phyloP scores from a whole-genome alignment of 2,113 vertebrate species.

The Tringa solitaria region DNA sequence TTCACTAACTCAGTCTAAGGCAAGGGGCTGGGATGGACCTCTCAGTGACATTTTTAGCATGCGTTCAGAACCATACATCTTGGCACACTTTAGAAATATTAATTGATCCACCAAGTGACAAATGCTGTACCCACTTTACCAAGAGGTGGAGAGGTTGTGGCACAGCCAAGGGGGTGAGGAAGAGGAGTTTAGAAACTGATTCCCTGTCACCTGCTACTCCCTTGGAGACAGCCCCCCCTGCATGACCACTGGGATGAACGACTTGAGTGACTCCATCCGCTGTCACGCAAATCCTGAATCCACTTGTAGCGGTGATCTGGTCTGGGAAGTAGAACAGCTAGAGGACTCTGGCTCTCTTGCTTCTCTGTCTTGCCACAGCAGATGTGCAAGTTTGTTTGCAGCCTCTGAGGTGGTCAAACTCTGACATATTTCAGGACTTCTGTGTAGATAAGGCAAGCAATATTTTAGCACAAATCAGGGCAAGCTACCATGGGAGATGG shows the following conservation, averaged over 20 bases:
- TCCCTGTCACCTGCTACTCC: not conserved
- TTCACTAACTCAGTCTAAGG: not conserved
- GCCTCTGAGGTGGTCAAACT: not conserved
- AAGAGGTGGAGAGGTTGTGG: not conserved
- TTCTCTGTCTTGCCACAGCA: not conserved
- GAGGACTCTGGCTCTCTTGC: not conserved
- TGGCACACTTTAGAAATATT: not conserved
- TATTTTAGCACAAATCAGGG: not conserved
- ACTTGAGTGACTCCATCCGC: fast-evolving
- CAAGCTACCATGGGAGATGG: not conserved
- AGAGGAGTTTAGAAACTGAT: not conserved
- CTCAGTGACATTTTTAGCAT: not conserved
- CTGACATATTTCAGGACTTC: not conserved
- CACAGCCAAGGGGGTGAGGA: not conserved
- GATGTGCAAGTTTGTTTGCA: not conserved
- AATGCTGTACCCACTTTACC: not conserved
- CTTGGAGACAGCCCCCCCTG: not conserved
- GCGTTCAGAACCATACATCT: fast-evolving
- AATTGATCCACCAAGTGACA: not conserved
- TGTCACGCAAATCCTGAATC: not conserved
- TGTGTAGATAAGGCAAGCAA: not conserved
- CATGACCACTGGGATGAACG: not conserved
- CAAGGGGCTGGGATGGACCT: fast-evolving
- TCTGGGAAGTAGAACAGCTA: not conserved
- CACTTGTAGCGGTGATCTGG: fast-evolving